Evolutionary conservation across 2,888 invertebrate genomes (phyloP).

Genomic region (Thelaira solivaga): DNA sequence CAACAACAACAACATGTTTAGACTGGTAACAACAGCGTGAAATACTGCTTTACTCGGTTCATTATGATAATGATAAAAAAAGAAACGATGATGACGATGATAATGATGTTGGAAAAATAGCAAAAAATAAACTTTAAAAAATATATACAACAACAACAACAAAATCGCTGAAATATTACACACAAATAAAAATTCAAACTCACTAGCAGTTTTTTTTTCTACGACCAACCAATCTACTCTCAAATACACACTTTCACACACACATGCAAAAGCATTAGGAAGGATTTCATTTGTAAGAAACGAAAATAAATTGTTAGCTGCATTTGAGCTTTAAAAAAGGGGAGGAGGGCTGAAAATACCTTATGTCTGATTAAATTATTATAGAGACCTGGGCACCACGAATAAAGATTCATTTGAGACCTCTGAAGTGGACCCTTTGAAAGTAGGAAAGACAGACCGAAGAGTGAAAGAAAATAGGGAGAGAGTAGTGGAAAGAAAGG

Average conservation of each 20-base stretch:
- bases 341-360: too few relatives aligned
- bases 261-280: not conserved
- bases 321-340: too few relatives aligned
- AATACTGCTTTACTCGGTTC: conserved; percentile 23
- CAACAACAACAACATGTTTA: not conserved
- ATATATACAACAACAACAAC: not conserved
- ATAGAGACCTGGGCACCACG: too few relatives aligned
- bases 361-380: too few relatives aligned
- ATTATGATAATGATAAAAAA: conserved; percentile 14
- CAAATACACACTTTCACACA: not conserved
- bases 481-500: too few relatives aligned
- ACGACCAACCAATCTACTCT: too few relatives aligned
- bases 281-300: not conserved
- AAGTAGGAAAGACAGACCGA: too few relatives aligned
- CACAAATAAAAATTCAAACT: not conserved
- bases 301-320: too few relatives aligned
- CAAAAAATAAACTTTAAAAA: conserved; percentile 15
- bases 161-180: not conserved
- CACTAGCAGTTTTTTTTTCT: too few relatives aligned
- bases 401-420: too few relatives aligned
- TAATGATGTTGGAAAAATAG: conserved; percentile 22
- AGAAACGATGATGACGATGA: not conserved
- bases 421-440: too few relatives aligned
- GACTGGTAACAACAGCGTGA: conserved; percentile 33
- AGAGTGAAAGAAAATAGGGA: too few relatives aligned